Conservation (phyloP, 2,113 vertebrate species). For the Oncorhynchus tshawytscha region DNA sequence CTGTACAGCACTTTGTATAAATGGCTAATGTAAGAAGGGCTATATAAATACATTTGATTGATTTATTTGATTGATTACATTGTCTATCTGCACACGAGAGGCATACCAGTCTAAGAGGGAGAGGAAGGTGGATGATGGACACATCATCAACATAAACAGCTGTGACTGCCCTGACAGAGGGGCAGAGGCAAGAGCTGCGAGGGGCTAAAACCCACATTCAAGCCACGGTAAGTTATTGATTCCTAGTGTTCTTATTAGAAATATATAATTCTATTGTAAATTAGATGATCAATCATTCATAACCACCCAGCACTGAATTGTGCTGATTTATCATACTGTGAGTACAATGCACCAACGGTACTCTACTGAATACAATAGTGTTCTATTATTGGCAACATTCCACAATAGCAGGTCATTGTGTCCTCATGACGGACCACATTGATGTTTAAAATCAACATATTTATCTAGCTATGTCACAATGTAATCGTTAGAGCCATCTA, state of each 20-base stretch:
- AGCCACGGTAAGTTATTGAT: slow-evolving; percentile 75
- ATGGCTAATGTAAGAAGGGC: no score
- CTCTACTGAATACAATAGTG: no score
- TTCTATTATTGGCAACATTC: no score
- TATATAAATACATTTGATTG: no score
- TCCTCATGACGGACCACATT: no score
- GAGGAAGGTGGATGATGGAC: slow-evolving; percentile 84
- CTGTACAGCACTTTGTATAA: no score
- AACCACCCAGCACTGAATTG: no score
- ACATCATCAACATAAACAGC: slow-evolving; percentile 90
- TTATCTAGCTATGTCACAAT: no score
- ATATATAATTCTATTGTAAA: background rate
- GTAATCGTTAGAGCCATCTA: background rate
- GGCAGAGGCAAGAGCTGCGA: slow-evolving; percentile 82
- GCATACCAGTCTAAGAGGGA: slow-evolving; percentile 90
- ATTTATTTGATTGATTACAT: slow-evolving; percentile 56
- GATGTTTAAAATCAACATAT: no score
- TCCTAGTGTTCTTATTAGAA: background rate
- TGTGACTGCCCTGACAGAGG: slow-evolving; percentile 84
- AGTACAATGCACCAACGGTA: no score
- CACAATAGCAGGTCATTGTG: no score
- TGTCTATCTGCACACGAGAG: slow-evolving; percentile 84
- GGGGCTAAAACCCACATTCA: slow-evolving; percentile 83
- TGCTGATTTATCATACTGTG: no score
- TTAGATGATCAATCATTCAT: background rate